Percentiles rank a stretch among this genome's conserved stretches.
phyloP scores from a whole-genome alignment of 2,888 invertebrate genomes.

The Aquatica leii region DNA sequence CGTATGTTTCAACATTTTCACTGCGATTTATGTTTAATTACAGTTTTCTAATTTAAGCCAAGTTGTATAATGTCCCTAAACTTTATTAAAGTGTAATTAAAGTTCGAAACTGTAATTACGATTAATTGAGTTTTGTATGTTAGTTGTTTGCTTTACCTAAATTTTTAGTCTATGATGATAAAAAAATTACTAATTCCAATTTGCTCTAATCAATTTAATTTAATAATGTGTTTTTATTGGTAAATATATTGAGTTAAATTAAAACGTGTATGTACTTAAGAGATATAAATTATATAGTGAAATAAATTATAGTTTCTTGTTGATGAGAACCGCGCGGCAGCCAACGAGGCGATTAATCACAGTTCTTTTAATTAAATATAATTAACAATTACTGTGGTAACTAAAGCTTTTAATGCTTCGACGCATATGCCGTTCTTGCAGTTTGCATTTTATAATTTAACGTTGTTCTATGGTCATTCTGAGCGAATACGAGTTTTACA shows the following conservation, averaged over 20 bases:
- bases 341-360: conserved; percentile 21
- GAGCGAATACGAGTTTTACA: no score
- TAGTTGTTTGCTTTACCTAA: neutral
- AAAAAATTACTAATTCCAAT: neutral
- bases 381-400: conserved; percentile 22
- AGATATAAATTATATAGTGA: no score
- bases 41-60: conserved; percentile 12
- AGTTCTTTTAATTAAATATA: conserved; percentile 23
- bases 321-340: neutral
- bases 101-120: conserved; percentile 17
- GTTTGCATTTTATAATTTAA: no score
- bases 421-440: no score
- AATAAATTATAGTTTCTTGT: no score
- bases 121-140: no score
- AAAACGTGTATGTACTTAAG: no score
- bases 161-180: neutral
- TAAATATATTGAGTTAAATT: no score
- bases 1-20: no score
- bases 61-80: conserved; percentile 15
- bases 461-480: no score
- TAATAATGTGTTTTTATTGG: no score
- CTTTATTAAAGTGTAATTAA: conserved; percentile 17
- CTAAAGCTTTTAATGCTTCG: neutral
- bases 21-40: conserved; percentile 17
- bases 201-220: no score